Base-by-base conservation (phyloP, 2,797 vertebrate species). In the Petrocephalus schoutedeni region DNA sequence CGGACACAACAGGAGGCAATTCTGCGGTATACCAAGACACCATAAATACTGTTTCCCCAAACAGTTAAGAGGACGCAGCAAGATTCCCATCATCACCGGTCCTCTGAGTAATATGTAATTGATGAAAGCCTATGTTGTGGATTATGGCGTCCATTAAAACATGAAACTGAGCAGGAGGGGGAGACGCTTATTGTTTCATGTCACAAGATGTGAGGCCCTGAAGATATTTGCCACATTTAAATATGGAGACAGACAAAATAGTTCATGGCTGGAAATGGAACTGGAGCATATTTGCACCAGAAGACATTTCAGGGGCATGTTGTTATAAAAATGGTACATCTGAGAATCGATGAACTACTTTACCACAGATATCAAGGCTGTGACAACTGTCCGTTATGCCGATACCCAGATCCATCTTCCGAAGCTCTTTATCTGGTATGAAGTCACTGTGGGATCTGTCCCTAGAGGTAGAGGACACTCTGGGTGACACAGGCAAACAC, bases 241-340 rank as follows among this genome's bases (percentile, higher is more conserved):
- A 85, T 85, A 56, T 85, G 83, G 83, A 51, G 51, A 54, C 51
- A 56, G 83, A 23, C 53, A 32, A 54, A 85, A 54, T 85, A 56
- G 21, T 45, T 80, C 41, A 49, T 80, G 36, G 74, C 41, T 49
- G 41, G 74, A 80, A 80, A 80, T 80, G 74, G 74, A 80, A 80
- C 74, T 49, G 8, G 74, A 80, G 41, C 74, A 80, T 80, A n/a
- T 71, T 80, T 80, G 19, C 74, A 80, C 36, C 19, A n/a, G 74
- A 80, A 80, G 74, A 80, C 74, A 80, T 80, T 80, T 80, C 41
- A 80, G 36, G 36, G 41, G 41, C 74, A 80, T 80, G 19, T n/a
- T 49, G 36, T 45, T 21, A 82, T 28, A 53, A 54, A 85, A 19
- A 28, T 1, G 53, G 21, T 57, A 28, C 49, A 85, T 49, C 74